These are phyloP conservation scores for Tetranychus piercei DNA, from an alignment of 2,888 invertebrate species.

Conservation along the genomic window DNA sequence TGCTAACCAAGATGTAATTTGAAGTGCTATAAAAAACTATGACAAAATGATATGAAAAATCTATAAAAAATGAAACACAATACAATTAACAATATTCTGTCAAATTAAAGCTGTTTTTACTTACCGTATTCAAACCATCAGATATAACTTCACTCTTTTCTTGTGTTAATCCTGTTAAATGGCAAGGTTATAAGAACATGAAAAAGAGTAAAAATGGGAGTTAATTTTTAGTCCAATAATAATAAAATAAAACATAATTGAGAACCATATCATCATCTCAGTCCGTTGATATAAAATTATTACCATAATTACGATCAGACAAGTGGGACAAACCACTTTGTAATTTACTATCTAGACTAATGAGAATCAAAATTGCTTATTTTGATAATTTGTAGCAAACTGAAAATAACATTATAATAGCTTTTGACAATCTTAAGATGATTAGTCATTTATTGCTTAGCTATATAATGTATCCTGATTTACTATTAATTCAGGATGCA, in stretches of 20 bases:
- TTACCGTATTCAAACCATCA: background rate
- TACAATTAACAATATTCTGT: background rate
- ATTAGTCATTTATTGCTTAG: background rate
- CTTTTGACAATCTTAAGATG: background rate
- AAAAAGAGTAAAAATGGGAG: background rate
- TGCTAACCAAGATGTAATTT: background rate
- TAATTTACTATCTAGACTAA: background rate
- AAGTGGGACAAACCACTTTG: background rate
- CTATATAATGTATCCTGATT: background rate
- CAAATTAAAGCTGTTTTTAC: background rate
- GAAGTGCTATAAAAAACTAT: background rate
- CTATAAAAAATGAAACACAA: background rate
- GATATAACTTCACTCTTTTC: slow-evolving; percentile 1
- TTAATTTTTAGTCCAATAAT: background rate
- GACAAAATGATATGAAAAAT: background rate
- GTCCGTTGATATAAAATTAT: background rate
- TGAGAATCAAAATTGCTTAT: background rate
- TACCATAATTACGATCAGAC: background rate
- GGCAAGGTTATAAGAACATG: background rate
- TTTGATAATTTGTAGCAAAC: no score
- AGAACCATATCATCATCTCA: background rate
- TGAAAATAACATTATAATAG: no score
- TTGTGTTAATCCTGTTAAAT: background rate
- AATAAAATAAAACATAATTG: background rate
- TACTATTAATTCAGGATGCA: background rate